A percentile compares a stretch with the other conserved stretches of the same genome.
phyloP scores from a whole-genome alignment of 1,140 invertebrate species.

The Chionoecetes opilio region DNA sequence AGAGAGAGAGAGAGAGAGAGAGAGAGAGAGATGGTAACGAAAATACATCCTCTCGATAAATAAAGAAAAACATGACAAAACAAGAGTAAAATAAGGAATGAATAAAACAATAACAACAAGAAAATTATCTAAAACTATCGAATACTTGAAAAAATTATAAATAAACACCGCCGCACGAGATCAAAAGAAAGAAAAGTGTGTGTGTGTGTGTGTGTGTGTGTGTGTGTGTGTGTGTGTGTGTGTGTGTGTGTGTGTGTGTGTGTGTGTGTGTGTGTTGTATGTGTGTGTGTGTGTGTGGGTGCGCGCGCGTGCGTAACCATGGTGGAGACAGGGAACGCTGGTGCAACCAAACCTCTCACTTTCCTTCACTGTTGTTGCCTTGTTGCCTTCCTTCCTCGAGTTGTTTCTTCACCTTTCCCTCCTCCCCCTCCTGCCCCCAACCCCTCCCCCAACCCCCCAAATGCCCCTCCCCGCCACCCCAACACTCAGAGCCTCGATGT shows the following conservation, averaged over 20 bases:
- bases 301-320: background rate
- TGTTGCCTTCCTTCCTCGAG: background rate
- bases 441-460: background rate
- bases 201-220: constrained; percentile 40
- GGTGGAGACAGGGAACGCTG: background rate
- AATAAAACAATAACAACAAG: background rate
- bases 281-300: constrained; percentile 48
- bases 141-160: background rate
- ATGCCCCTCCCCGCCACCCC: background rate
- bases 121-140: background rate
- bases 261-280: constrained; percentile 40
- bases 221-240: constrained; percentile 33
- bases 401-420: background rate
- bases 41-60: background rate
- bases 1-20: constrained; percentile 12
- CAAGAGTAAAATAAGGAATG: background rate
- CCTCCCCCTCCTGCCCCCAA: background rate
- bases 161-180: background rate
- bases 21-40: background rate
- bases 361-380: background rate
- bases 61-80: background rate
- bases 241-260: constrained; percentile 49
- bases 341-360: background rate
- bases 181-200: background rate
- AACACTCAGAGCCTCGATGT: background rate